Evolutionary conservation across 2,888 invertebrate species (phyloP).

Genomic region (Ferrisia virgata): DNA sequence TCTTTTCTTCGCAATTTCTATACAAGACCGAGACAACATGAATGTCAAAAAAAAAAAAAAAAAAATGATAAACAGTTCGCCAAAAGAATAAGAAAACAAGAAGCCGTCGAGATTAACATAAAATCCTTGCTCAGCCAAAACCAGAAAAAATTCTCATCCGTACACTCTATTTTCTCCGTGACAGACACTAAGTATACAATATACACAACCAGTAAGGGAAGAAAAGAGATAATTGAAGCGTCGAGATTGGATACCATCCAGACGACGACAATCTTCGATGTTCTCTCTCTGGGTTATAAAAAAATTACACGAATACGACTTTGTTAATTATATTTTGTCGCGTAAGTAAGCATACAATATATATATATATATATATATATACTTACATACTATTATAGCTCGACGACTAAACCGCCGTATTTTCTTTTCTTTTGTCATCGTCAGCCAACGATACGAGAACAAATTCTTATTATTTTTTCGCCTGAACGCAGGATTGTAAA

Average conservation of each 20-base stretch:
- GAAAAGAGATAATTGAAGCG: conserved; percentile 4
- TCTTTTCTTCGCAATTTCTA: background rate
- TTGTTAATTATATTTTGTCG: background rate
- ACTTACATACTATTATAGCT: background rate
- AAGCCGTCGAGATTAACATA: conserved; percentile 3
- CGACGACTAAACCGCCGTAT: background rate
- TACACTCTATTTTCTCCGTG: background rate
- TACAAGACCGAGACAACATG: background rate
- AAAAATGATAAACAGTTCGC: conserved; percentile 18
- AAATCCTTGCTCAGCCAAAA: background rate
- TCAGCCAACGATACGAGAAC: no score
- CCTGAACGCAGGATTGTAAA: background rate
- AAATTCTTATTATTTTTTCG: background rate
- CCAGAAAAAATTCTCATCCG: background rate
- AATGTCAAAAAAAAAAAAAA: background rate
- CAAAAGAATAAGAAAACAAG: conserved; percentile 13
- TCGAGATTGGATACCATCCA: conserved; percentile 12
- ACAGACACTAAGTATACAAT: background rate
- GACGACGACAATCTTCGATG: background rate
- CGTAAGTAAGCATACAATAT: no score
- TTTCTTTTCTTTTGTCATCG: background rate
- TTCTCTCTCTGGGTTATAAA: background rate
- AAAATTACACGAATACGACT: conserved; percentile 8
- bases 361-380: no score
- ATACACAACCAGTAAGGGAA: background rate